Evolutionary conservation across 2,113 vertebrate genomes (phyloP), one percentile per base, ranked within the genome.

Genomic region (Colaptes auratus): DNA sequence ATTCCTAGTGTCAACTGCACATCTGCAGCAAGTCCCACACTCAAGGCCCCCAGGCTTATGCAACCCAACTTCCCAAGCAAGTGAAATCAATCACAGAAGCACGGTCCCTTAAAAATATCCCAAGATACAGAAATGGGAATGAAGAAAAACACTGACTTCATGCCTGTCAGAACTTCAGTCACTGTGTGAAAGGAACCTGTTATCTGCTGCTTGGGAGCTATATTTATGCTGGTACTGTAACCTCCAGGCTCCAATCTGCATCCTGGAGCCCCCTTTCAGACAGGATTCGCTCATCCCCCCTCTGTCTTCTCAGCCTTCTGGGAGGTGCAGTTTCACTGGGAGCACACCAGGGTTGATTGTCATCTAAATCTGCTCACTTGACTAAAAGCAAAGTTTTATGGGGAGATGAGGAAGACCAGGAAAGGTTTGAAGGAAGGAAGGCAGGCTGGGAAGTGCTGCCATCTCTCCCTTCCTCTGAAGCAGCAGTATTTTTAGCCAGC

Each of bases 151-250:
- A 88, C 27, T 25, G 88, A 74, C 28, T 80, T 81, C 10, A 1
- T 53, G 92, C 90, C 86, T 96, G 93, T 92, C 80, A 94, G 82
- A 91, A 70, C 86, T 63, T 71, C 69, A 44, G 72, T 31, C 72
- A 10, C 75, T 4, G 86, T 69, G 90, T 75, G 88, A 87, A 42
- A 96, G 78, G 78, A n/a, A 93, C 39, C 80, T 70, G 82, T 59
- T 81, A n/a, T 23, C 23, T 44, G 90, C 82, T 60, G 82, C 82
- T 63, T 1, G 18, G 89, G 6, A 90, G 82, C 79, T 96, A 46
- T 74, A 83, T 93, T 92, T 88, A 50, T 36, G 69, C 64, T 56
- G 72, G 31, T 50, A 15, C 86, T 84, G 75, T 70, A 73, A 90
- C 89, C 86, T 21, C 1, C 20, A 79, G 66, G 63, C 73, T 70